Base-by-base conservation (phyloP, 2,113 vertebrate species). In the Steatornis caripensis region DNA sequence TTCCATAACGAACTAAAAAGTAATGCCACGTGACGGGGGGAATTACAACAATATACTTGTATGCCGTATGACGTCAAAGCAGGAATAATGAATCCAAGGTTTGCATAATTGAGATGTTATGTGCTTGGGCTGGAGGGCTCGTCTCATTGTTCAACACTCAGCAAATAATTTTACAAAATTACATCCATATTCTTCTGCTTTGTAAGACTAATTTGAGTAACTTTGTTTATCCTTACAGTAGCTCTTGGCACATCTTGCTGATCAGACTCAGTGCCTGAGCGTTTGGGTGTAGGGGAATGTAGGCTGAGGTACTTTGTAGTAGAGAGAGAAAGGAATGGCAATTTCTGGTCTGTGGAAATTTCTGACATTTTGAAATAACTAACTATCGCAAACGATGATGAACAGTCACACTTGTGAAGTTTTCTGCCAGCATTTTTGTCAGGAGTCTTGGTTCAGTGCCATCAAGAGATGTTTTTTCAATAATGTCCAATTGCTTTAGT, bases 381-480 rank as follows among this genome's bases (percentile, higher is more conserved):
- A 93, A 89, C 95, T 90, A 18, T 72, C 69, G 78, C 90, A 80
- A 62, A 90, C 89, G 62, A 36, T 69, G 93, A 96, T 87, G 91
- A 96, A 88, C 84, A 66, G 92, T 83, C 85, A 80, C 82, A 80
- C 93, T 96, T 61, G 49, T 88, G 90, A 93, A 83, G 85, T 54
- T 88, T 89, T 74, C 95, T 96, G 95, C 93, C 93, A 96, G 45
- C 66, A 9, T 72, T 93, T 94, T 90, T 93, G 95, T 96, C 95
- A 91, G 95, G 58, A 96, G 90, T 94, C 90, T 96, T 97, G 96
- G 95, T 95, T 95, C 95, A 93, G 68, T 69, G 90, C 95, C 95
- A 96, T 58, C 84, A 69, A 86, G 93, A 93, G 78, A 41, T 80
- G 93, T 94, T 95, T 96, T 94, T 94, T 77, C 96, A 91, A 62